These are phyloP conservation scores for Saccopteryx leptura DNA, from an alignment of 2,113 vertebrate species.

Conservation along the genomic window DNA sequence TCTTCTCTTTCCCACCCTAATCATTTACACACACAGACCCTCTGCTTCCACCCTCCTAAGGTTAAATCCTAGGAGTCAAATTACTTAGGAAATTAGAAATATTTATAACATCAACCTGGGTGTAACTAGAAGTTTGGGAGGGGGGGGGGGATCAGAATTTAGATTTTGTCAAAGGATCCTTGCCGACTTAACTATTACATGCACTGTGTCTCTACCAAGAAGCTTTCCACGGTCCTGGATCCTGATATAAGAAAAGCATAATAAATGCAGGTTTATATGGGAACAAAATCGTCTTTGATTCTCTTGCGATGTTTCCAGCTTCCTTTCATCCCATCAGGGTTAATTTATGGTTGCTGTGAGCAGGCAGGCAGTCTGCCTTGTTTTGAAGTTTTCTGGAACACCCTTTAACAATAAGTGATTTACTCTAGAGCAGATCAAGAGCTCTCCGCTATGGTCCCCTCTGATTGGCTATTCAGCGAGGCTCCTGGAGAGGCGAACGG, in stretches of 20 bases:
- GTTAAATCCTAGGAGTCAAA: neutral
- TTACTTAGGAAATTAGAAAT: neutral
- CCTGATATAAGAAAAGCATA: neutral
- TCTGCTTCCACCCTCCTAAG: neutral
- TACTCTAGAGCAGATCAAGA: conserved; percentile 81
- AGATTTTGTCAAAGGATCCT: conserved; percentile 26
- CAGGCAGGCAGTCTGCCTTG: conserved; percentile 53
- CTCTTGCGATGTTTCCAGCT: neutral
- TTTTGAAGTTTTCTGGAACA: conserved; percentile 78
- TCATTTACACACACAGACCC: neutral
- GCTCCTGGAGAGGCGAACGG: conserved; percentile 71
- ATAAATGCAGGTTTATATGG: conserved; percentile 11
- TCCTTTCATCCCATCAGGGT: conserved; percentile 42
- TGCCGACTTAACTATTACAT: neutral
- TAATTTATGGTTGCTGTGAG: conserved; percentile 64
- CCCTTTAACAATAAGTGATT: conserved; percentile 78
- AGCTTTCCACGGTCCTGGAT: neutral
- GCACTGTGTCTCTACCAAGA: neutral
- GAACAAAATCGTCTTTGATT: conserved; percentile 64
- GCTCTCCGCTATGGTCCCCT: conserved; percentile 56
- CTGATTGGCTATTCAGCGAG: conserved; percentile 85
- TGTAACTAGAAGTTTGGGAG: neutral
- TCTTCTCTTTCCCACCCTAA: neutral
- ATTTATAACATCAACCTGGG: neutral
- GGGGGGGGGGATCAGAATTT: neutral